These are phyloP conservation scores for Etheostoma spectabile DNA, from an alignment of 2,113 vertebrate genomes.

Conservation along the genomic window DNA sequence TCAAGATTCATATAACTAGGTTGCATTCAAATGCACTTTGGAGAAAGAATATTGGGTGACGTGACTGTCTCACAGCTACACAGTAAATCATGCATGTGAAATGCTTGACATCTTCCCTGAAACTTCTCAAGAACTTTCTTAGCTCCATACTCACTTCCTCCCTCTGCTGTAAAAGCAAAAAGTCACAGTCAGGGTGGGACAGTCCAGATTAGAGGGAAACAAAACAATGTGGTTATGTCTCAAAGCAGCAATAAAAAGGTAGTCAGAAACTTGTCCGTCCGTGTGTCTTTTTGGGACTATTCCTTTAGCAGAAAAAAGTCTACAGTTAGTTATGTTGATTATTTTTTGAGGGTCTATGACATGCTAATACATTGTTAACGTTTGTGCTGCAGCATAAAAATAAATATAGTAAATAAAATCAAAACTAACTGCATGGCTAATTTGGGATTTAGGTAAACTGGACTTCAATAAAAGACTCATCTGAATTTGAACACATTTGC, in stretches of 20 bases:
- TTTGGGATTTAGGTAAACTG: background rate
- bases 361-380: too few relatives aligned
- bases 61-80: slow-evolving; percentile 31
- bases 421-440: background rate
- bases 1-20: background rate
- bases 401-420: background rate
- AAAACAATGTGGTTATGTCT: slow-evolving; percentile 61
- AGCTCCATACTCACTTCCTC: slow-evolving; percentile 68
- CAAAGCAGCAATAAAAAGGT: slow-evolving; percentile 27
- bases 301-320: background rate
- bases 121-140: background rate
- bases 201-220: slow-evolving; percentile 54
- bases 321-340: background rate
- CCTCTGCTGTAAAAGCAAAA: slow-evolving; percentile 57
- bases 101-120: slow-evolving; percentile 14
- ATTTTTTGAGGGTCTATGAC: background rate
- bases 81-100: slow-evolving; percentile 44
- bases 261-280: background rate
- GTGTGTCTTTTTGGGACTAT: background rate
- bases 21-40: slow-evolving; percentile 38
- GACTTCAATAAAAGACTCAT: background rate
- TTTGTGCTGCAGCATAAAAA: background rate
- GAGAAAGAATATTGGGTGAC: slow-evolving; percentile 17
- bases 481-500: background rate
- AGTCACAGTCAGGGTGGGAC: slow-evolving; percentile 46